Percentiles rank a stretch among this genome's conserved stretches.
phyloP scores from a whole-genome alignment of 2,797 vertebrate genomes.

The Parotocinclus haroldoi region DNA sequence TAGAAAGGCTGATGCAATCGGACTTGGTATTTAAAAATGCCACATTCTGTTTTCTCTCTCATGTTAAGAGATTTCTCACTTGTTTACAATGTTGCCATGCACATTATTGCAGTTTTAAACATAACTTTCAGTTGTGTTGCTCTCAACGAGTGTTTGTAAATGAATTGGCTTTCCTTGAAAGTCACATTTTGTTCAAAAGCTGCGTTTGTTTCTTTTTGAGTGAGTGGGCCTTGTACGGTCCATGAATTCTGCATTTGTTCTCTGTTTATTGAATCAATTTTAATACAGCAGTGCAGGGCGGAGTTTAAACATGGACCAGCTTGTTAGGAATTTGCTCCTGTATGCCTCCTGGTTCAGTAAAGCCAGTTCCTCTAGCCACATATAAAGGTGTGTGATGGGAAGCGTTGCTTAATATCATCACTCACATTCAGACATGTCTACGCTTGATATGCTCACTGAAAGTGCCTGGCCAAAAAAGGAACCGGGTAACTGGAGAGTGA shows the following conservation, averaged over 20 bases:
- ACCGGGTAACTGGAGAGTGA: conserved; percentile 23
- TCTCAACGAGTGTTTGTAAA: no score
- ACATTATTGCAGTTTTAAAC: no score
- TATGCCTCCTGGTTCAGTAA: conserved; percentile 31
- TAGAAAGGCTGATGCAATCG: neutral
- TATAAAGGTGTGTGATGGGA: conserved; percentile 34
- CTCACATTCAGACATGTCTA: conserved; percentile 54
- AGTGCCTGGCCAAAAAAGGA: conserved; percentile 42
- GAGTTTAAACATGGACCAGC: conserved; percentile 59
- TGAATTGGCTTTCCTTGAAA: no score
- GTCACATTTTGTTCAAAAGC: no score
- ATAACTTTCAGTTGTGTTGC: no score
- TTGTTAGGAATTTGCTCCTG: conserved; percentile 62
- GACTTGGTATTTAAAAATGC: no score
- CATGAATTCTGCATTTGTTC: conserved; percentile 48
- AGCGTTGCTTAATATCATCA: conserved; percentile 35
- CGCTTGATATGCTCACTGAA: conserved; percentile 54
- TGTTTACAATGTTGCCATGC: no score
- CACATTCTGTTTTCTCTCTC: no score
- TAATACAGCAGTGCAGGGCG: conserved; percentile 32
- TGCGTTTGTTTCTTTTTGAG: no score
- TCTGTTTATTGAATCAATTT: conserved; percentile 53
- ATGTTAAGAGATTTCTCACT: no score
- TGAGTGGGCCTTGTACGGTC: no score
- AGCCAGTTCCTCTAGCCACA: conserved; percentile 31